Evolutionary conservation across 2,113 vertebrate species (phyloP), one percentile per base, ranked within the genome.

Genomic region (Columba janthina): DNA sequence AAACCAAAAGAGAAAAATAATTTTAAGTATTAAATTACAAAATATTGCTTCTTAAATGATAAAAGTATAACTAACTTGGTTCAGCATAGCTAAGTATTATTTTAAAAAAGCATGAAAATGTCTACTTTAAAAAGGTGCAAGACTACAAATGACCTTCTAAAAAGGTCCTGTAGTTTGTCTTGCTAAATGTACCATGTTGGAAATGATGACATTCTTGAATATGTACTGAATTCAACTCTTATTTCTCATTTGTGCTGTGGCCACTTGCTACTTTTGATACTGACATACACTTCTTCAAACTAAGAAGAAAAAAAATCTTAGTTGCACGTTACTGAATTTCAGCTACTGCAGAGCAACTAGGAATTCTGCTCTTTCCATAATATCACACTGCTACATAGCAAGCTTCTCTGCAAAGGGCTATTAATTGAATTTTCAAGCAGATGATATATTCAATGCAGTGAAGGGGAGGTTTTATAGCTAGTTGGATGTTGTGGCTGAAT

Each of bases 11-110:
- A 96, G 79, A 98, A 98, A 98, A 97, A 97, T 85, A 95, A 94
- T 96, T 94, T 96, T 94, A 97, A 97, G 93, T 91, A 97, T 97
- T 96, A 98, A 97, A 97, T 97, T 97, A 97, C 86, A 97, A 97
- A 98, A 97, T 97, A 98, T 94, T 98, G 97, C 93, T 97, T 97
- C 89, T 96, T 95, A 98, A 97, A 97, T 91, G 96, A 96, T 94
- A 96, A 94, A 94, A 87, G 96, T 95, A 96, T 93, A 96, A 96
- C 72, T 96, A 98, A 93, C 96, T 96, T 95, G 92, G 93, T 97
- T 96, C 89, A 95, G 95, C 97, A 92, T 84, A 95, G 85, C 96
- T 96, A 96, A 94, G 71, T 86, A 95, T 85, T 93, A 75, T 89
- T 97, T 97, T 96, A 34, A 96, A 98, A 98, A 97, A 85, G 90